Evolutionary conservation across 2,797 vertebrate species (phyloP).

Genomic region (Falco peregrinus): DNA sequence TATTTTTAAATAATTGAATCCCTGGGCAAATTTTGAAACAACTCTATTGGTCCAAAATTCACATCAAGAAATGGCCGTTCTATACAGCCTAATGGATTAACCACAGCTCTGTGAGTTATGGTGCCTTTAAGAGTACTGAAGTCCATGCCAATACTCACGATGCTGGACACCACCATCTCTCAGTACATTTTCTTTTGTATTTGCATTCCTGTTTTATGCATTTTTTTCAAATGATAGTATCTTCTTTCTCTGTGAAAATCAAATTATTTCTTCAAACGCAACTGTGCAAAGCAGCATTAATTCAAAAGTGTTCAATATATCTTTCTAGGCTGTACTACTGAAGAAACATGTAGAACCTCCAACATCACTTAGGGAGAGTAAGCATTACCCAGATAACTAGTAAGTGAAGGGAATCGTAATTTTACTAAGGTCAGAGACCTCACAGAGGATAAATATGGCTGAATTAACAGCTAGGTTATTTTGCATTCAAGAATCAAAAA

Average conservation of each 20-base stretch:
- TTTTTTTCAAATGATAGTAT: not conserved
- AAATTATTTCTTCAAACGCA: not conserved
- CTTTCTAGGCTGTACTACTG: not conserved
- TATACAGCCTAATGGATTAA: slow-evolving; percentile 27
- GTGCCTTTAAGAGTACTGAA: not conserved
- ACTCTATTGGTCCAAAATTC: not conserved
- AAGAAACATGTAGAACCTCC: not conserved
- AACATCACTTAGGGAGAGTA: not conserved
- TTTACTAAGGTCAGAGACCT: not conserved
- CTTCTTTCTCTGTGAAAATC: not conserved
- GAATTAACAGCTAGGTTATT: not conserved
- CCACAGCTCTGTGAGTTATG: not conserved
- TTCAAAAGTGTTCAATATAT: not conserved
- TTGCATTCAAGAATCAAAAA: not conserved
- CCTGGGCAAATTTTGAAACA: not conserved
- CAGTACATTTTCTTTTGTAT: not conserved
- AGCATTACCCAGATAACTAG: not conserved
- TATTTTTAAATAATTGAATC: not conserved
- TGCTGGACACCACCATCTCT: not conserved
- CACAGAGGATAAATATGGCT: not conserved
- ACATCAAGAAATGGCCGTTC: not conserved
- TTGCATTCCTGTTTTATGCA: not conserved
- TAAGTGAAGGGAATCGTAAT: not conserved
- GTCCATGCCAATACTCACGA: not conserved
- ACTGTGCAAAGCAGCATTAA: not conserved